Evolutionary conservation across 2,113 vertebrate species (phyloP).

Genomic region (Nothobranchius furzeri): DNA sequence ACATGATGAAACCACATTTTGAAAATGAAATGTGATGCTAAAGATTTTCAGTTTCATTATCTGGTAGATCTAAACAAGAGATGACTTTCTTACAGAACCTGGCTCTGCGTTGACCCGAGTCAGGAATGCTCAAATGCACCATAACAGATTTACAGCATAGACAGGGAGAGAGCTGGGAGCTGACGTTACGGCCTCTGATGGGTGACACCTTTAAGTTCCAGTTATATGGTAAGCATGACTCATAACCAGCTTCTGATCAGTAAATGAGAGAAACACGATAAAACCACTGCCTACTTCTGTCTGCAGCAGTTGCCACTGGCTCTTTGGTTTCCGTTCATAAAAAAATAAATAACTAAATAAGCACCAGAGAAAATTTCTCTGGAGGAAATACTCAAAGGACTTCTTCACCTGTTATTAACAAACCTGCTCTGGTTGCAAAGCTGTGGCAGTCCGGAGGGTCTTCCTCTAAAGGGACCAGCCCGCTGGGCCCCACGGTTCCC

Average conservation of each 20-base stretch:
- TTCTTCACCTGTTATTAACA: constrained; percentile 36
- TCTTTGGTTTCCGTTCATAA: constrained; percentile 3
- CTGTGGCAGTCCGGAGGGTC: constrained; percentile 33
- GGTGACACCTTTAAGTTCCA: constrained; percentile 57
- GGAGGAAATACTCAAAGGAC: constrained; percentile 25
- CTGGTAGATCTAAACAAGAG: no score
- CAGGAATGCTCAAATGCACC: no score
- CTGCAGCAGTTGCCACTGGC: not conserved
- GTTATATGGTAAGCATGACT: constrained; percentile 51
- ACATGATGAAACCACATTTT: no score
- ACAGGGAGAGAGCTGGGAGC: constrained; percentile 15
- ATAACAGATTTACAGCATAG: no score
- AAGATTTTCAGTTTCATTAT: no score
- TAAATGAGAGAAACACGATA: constrained; percentile 12
- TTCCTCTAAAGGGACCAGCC: constrained; percentile 33
- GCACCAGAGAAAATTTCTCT: not conserved
- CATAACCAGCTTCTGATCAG: constrained; percentile 49
- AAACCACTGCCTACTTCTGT: not conserved
- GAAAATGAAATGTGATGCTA: no score
- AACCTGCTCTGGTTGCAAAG: constrained; percentile 41
- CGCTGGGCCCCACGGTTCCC: constrained; percentile 30
- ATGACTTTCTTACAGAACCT: no score
- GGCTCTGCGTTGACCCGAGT: no score
- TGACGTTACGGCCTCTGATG: constrained; percentile 48
- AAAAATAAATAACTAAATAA: not conserved